Evolutionary conservation across 2,113 vertebrate species (phyloP).

Genomic region (Nettapus auritus): DNA sequence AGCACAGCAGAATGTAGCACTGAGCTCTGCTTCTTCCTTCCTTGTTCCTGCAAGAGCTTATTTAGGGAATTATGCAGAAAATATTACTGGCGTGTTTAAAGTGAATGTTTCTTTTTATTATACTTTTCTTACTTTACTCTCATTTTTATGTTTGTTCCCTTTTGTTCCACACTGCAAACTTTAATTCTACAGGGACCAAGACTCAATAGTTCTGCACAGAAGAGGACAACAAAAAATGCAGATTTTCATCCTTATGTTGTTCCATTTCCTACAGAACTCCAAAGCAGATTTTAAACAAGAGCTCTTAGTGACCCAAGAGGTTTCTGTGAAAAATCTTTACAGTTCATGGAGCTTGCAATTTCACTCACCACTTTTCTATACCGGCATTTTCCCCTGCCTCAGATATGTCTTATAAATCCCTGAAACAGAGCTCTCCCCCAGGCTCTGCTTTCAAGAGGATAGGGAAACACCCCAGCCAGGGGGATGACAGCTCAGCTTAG

Average conservation of each 20-base stretch:
- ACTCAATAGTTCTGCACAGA: background rate
- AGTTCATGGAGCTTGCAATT: background rate
- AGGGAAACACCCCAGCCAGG: background rate
- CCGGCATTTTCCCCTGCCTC: background rate
- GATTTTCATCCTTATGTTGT: background rate
- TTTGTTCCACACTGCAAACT: background rate
- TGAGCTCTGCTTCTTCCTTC: background rate
- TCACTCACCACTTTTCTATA: background rate
- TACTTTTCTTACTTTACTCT: background rate
- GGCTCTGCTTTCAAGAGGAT: background rate
- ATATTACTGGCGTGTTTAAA: background rate
- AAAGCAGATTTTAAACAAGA: background rate
- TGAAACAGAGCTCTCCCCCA: background rate
- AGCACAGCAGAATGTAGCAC: background rate
- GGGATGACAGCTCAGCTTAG: background rate
- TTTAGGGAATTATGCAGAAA: background rate
- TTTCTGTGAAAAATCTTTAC: background rate
- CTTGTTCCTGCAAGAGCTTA: background rate
- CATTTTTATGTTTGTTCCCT: background rate
- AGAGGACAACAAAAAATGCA: background rate
- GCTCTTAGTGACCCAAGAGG: background rate
- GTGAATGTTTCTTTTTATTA: background rate
- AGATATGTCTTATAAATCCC: background rate
- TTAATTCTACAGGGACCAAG: background rate
- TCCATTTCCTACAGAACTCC: background rate